Evolutionary conservation across 2,888 invertebrate species (phyloP), one percentile per base, ranked within the genome.

Genomic region (Lamellibrachia satsuma): DNA sequence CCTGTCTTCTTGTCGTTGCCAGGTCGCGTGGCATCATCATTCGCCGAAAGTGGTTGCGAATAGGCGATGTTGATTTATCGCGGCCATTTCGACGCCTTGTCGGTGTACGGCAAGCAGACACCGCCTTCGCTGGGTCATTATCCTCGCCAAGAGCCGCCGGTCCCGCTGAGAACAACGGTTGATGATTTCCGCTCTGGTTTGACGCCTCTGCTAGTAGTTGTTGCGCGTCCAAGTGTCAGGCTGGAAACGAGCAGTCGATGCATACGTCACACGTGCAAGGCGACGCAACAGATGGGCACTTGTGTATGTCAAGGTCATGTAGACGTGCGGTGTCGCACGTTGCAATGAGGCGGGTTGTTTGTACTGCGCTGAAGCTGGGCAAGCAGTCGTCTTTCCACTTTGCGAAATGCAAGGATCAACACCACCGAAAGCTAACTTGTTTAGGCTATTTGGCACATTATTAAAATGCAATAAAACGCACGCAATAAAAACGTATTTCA

Each of bases 21-120:
- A 75, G 22, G 75, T 75, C 75, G 75, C 75, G 75, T 75, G 75
- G 75, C n/a, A n/a, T 75, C 75, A 75, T 75, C 75, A 75, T 22
- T 75, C n/a, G 75, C 75, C 75, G 75, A 75, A 75, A 75, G 75
- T 75, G 75, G 75, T 75, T 22, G 75, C 75, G 75, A 75, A 75
- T n/a, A 75, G 15, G 6, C 22, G 75, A 75, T 75, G 75, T 75
- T 75, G 75, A 75, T 75, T 75, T 75, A 75, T 75, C 22, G 75
- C 75, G 75, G 75, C 75, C 75, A 75, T 75, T 75, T 75, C 75
- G 75, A 75, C 3, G 75, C n/a, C 22, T 75, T n/a, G 75, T 75
- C 75, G 75, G 22, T 75, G 22, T 75, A 75, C 11, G 75, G 22
- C 75, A 75, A 11, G 75, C 75, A n/a, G 75, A 75, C 75, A 75